Conservation (phyloP, 2,888 invertebrate species). For the Lochmaea crataegi region DNA sequence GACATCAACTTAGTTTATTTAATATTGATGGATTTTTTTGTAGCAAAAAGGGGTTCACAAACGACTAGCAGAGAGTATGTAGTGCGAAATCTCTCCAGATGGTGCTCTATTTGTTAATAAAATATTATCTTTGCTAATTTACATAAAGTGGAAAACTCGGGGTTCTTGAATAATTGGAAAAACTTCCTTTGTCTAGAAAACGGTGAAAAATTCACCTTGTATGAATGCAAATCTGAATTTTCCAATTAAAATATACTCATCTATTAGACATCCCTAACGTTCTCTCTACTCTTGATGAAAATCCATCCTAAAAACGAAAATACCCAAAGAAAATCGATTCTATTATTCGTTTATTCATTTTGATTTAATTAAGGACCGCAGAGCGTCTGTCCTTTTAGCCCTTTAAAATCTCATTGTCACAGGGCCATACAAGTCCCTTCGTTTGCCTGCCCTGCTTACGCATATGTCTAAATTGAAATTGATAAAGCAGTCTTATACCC, state of each 20-base stretch:
- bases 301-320: conserved; percentile 37
- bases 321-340: conserved; percentile 46
- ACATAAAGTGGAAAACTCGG: too few relatives aligned
- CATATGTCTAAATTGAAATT: conserved; percentile 53
- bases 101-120: too few relatives aligned
- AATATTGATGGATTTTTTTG: too few relatives aligned
- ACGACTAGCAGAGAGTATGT: too few relatives aligned
- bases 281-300: conserved; percentile 27
- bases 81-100: too few relatives aligned
- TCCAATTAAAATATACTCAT: conserved; percentile 32
- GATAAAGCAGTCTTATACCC: conserved; percentile 53
- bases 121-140: too few relatives aligned
- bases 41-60: too few relatives aligned
- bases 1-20: too few relatives aligned
- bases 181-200: too few relatives aligned
- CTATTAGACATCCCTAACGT: conserved; percentile 17
- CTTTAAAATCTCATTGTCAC: conserved; percentile 52
- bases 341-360: conserved; percentile 47
- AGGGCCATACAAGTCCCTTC: conserved; percentile 28
- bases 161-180: too few relatives aligned
- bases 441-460: conserved; percentile 35
- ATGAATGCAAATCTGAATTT: conserved; percentile 28
- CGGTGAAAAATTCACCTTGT: too few relatives aligned
- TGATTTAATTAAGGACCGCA: conserved; percentile 52
- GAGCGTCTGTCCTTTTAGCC: conserved; percentile 50